Percentiles rank a stretch among this genome's conserved stretches.
phyloP scores from a whole-genome alignment of 2,888 invertebrate species.

The Ochropleura leucogaster region DNA sequence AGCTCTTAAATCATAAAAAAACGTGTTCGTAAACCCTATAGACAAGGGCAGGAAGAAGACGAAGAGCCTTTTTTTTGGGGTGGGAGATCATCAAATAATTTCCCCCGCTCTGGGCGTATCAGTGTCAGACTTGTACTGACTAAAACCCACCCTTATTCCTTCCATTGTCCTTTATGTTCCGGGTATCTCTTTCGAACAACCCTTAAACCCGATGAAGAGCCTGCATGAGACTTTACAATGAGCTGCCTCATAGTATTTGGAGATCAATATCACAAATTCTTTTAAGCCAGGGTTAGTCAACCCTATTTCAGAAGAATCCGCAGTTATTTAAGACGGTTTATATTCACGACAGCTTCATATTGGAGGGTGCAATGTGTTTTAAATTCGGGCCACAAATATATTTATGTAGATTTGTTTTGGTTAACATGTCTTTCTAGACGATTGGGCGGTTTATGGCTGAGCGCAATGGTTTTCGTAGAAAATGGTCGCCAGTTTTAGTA shows the following conservation, averaged over 20 bases:
- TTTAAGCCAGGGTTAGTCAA: not conserved
- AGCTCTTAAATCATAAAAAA: too few relatives aligned
- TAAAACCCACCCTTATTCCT: too few relatives aligned
- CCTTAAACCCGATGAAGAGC: not conserved
- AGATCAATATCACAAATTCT: not conserved
- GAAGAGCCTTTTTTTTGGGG: too few relatives aligned
- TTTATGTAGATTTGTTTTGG: constrained; percentile 72
- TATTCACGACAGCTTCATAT: constrained; percentile 74
- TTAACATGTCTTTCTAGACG: constrained; percentile 50
- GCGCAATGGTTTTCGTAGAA: constrained; percentile 11
- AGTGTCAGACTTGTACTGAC: too few relatives aligned
- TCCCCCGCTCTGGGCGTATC: too few relatives aligned
- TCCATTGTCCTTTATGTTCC: too few relatives aligned
- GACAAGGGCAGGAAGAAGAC: too few relatives aligned
- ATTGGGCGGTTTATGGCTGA: constrained; percentile 40
- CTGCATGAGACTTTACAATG: not conserved
- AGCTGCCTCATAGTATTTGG: not conserved
- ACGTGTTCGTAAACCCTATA: too few relatives aligned
- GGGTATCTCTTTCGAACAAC: too few relatives aligned
- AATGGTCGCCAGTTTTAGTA: constrained; percentile 7
- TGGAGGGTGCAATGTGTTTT: constrained; percentile 62
- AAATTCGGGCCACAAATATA: constrained; percentile 69
- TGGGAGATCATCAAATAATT: too few relatives aligned
- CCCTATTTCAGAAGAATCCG: constrained; percentile 52
- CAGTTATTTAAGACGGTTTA: constrained; percentile 72